These are phyloP conservation scores for Orchesellides sinensis DNA, from an alignment of 2,888 invertebrate species.

Conservation along the genomic window DNA sequence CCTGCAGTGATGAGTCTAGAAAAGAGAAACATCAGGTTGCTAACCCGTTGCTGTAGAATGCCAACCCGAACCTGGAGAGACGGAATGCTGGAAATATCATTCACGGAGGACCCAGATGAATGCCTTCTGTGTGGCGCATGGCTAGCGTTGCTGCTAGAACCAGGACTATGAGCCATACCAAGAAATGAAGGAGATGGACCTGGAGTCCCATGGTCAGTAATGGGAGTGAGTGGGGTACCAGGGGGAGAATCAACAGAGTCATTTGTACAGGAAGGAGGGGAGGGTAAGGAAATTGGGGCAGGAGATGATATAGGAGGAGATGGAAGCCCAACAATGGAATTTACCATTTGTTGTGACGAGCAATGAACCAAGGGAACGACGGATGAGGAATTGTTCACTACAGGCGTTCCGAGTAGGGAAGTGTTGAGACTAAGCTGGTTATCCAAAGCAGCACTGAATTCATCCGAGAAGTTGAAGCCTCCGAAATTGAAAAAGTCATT, in stretches of 20 bases:
- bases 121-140: constrained; percentile 69
- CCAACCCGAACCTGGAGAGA: constrained; percentile 81
- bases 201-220: constrained; percentile 63
- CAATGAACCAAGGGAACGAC: constrained; percentile 68
- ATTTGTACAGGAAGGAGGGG: constrained; percentile 70
- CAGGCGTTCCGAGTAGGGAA: constrained; percentile 70
- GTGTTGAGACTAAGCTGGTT: constrained; percentile 74
- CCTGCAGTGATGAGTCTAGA: constrained; percentile 61
- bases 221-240: constrained; percentile 69
- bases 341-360: constrained; percentile 75
- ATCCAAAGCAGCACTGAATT: constrained; percentile 74
- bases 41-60: constrained; percentile 93
- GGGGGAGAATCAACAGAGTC: constrained; percentile 72
- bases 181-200: constrained; percentile 64
- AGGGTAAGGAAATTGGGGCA: constrained; percentile 69
- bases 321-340: constrained; percentile 73
- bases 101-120: constrained; percentile 75
- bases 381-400: constrained; percentile 63
- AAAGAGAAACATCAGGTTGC: constrained; percentile 76
- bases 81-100: constrained; percentile 81
- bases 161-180: constrained; percentile 69
- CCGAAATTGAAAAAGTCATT: constrained; percentile 75
- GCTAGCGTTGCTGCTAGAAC: constrained; percentile 68
- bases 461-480: constrained; percentile 74
- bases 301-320: constrained; percentile 70